Conservation (phyloP, 2,888 invertebrate genomes). For the Hoplodrina ambigua region DNA sequence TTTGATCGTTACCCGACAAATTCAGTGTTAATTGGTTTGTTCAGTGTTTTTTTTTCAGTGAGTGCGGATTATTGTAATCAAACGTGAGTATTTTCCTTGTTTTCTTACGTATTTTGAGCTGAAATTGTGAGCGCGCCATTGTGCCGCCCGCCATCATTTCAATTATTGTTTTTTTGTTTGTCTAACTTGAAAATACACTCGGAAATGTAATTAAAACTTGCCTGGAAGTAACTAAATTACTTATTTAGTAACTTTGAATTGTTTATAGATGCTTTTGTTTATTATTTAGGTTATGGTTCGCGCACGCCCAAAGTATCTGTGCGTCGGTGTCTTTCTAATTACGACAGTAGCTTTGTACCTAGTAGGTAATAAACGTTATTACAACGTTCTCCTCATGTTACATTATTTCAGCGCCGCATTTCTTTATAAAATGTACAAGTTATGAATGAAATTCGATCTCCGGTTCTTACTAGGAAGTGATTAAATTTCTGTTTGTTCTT, state of each 20-base stretch:
- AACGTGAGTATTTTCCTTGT: conserved; percentile 75
- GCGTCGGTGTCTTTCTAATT: conserved; percentile 45
- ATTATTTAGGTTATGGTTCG: conserved; percentile 54
- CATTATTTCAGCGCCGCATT: conserved; percentile 24
- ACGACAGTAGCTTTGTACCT: conserved; percentile 16
- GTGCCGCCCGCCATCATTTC: conserved; percentile 85
- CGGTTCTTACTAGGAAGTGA: conserved; percentile 45
- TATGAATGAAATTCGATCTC: conserved; percentile 43
- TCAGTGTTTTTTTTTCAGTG: conserved; percentile 68
- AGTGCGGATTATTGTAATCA: conserved; percentile 68
- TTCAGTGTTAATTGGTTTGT: conserved; percentile 67
- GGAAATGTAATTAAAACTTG: conserved; percentile 5
- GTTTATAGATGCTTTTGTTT: conserved; percentile 4
- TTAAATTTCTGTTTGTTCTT: conserved; percentile 24
- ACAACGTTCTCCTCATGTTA: conserved; percentile 43
- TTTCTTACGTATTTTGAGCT: conserved; percentile 48
- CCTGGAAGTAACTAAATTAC: conserved; percentile 5
- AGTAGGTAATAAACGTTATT: conserved; percentile 30
- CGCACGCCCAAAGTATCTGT: conserved; percentile 34
- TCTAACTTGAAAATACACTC: conserved; percentile 41
- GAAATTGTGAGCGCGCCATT: conserved; percentile 77
- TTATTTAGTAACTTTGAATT: not conserved
- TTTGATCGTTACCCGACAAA: conserved; percentile 67
- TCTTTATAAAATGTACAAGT: conserved; percentile 4
- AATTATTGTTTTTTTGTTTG: conserved; percentile 70